phyloP scores from a whole-genome alignment of 2,797 vertebrate species.

The Galagoides demidoff region DNA sequence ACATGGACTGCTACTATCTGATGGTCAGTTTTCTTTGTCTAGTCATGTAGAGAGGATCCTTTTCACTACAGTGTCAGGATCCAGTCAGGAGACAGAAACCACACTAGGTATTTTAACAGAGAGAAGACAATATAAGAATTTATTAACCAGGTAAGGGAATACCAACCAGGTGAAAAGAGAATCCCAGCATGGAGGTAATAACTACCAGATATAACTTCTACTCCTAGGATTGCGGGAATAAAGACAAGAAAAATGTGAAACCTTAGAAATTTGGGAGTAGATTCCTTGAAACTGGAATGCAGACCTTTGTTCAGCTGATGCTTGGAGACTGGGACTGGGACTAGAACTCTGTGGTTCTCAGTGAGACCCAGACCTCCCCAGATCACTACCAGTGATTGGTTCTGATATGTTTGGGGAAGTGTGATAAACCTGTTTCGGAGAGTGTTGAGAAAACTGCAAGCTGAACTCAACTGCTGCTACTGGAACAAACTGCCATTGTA shows the following conservation, averaged over 20 bases:
- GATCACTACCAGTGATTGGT: neutral
- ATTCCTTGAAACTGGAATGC: neutral
- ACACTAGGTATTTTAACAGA: neutral
- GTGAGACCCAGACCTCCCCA: neutral
- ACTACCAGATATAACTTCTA: neutral
- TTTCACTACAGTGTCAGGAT: neutral
- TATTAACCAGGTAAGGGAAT: neutral
- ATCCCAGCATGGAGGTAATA: neutral
- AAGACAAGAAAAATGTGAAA: neutral
- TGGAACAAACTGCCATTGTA: neutral
- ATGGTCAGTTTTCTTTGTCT: neutral
- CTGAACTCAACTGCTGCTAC: neutral
- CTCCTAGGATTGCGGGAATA: neutral
- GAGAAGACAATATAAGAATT: neutral
- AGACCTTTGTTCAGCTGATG: neutral
- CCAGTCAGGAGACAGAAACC: neutral
- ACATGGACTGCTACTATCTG: neutral
- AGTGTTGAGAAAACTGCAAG: neutral
- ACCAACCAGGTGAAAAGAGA: neutral
- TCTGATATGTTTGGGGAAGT: neutral
- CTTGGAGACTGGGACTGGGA: neutral
- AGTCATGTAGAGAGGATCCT: neutral
- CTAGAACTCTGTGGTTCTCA: neutral
- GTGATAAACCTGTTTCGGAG: neutral
- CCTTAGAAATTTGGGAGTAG: neutral